Conservation (phyloP, 2,113 vertebrate species). For the Coregonus clupeaformis region DNA sequence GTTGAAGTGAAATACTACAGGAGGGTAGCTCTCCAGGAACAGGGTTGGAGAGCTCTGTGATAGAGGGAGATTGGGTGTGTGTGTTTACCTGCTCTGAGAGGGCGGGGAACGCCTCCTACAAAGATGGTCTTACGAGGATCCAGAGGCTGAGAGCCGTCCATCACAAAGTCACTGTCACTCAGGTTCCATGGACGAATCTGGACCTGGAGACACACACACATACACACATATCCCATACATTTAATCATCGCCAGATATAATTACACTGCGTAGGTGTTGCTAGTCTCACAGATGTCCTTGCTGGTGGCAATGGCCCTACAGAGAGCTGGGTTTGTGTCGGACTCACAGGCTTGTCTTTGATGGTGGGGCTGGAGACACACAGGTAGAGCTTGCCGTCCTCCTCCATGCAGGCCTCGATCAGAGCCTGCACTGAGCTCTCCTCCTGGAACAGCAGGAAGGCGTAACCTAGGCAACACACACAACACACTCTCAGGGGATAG, state of each 20-base stretch:
- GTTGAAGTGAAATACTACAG: neutral
- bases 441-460: constrained; percentile 99
- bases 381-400: constrained; percentile 97
- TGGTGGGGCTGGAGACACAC: constrained; percentile 97
- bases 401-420: constrained; percentile 97
- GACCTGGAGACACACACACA: constrained; percentile 74
- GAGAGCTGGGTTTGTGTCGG: neutral
- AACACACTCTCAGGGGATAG: constrained; percentile 11
- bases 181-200: constrained; percentile 98
- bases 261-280: neutral
- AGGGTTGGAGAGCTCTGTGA: too few relatives aligned
- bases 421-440: constrained; percentile 94
- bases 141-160: constrained; percentile 96
- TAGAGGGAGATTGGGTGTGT: neutral
- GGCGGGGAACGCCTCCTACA: constrained; percentile 95
- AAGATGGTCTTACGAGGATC: constrained; percentile 99
- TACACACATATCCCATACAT: neutral
- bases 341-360: constrained; percentile 99
- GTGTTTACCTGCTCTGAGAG: constrained; percentile 87
- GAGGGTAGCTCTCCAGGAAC: neutral
- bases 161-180: constrained; percentile 97
- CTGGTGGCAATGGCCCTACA: too few relatives aligned
- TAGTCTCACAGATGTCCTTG: too few relatives aligned
- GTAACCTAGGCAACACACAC: constrained; percentile 79
- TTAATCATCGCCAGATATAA: neutral